phyloP scores from a whole-genome alignment of 2,888 invertebrate species.

The Callimorpha dominula region DNA sequence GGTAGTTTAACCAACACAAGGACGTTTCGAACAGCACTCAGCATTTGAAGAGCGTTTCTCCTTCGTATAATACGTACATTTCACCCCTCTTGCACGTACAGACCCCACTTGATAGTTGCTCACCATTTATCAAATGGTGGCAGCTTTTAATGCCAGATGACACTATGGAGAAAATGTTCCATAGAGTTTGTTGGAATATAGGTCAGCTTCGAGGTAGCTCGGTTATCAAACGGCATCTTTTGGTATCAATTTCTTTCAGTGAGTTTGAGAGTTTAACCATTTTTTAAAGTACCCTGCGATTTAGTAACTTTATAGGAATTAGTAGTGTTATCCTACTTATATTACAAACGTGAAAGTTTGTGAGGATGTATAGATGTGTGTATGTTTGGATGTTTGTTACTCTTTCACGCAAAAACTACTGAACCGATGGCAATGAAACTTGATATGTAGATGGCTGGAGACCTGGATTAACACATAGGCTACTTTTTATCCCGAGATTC shows the following conservation, averaged over 20 bases:
- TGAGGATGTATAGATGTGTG: too few relatives aligned
- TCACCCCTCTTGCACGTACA: constrained; percentile 54
- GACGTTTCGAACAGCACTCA: constrained; percentile 32
- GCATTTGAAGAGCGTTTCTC: constrained; percentile 37
- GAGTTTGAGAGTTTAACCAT: background rate
- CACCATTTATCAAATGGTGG: constrained; percentile 50
- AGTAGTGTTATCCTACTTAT: too few relatives aligned
- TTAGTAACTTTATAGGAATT: background rate
- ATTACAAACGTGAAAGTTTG: too few relatives aligned
- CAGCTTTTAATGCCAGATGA: constrained; percentile 42
- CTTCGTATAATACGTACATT: constrained; percentile 61
- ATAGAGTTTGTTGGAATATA: constrained; percentile 11
- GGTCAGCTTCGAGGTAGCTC: constrained; percentile 11
- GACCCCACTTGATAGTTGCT: constrained; percentile 35
- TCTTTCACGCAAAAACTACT: too few relatives aligned
- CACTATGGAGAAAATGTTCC: constrained; percentile 29
- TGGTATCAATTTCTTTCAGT: background rate
- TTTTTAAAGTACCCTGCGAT: background rate
- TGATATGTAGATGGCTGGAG: too few relatives aligned
- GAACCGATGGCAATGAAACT: too few relatives aligned
- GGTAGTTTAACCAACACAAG: constrained; percentile 9
- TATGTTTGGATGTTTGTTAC: too few relatives aligned
- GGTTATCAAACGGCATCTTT: background rate
- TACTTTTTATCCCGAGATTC: too few relatives aligned
- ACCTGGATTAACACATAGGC: too few relatives aligned